Evolutionary conservation across 2,797 vertebrate genomes (phyloP), one percentile per base, ranked within the genome.

Genomic region (Avahi laniger): DNA sequence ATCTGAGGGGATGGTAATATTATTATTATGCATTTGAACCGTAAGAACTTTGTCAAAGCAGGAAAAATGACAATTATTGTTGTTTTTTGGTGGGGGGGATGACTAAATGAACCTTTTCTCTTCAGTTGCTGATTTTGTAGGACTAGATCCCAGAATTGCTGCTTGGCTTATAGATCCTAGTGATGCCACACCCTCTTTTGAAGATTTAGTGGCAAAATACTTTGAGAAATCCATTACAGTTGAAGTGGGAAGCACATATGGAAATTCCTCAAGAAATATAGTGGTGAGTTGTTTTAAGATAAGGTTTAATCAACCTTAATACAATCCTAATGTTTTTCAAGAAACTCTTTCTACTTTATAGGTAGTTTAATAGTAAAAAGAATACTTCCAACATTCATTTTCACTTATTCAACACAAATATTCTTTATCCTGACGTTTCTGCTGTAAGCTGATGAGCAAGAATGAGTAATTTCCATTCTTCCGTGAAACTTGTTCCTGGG

Each of bases 101-200:
- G 70, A 41, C 11, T 57, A n/a, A 70, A 3, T 28, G 52, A 30
- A 11, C 38, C 83, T n/a, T 88, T 48, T 41, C 79, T 97, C 95
- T 96, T 7, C 91, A 99, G 99, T 99, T 97, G 98, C 98, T 24
- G 97, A 96, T 67, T 99, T 98, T 97, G 97, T 98, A 0, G 97
- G 99, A 65, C 98, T 99, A 50, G 99, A 99, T 97, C 99, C 99
- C 52, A 99, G 99, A 98, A 99, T 99, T 94, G 99, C 99, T 33
- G 99, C 99, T 0, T 99, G 99, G 99, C 98, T 99, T 15, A 98
- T 99, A 97, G 99, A 99, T 95, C 99, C 99, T 33, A 97, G 98
- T 0, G 99, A 99, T 92, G 98, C 99, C 0, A 98, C 98, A 52
- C 98, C 99, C 73, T 99, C 98, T 81, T 99, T 99, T 98, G 98